Conservation (phyloP, 2,888 invertebrate species). For the Yponomeuta malinellus region DNA sequence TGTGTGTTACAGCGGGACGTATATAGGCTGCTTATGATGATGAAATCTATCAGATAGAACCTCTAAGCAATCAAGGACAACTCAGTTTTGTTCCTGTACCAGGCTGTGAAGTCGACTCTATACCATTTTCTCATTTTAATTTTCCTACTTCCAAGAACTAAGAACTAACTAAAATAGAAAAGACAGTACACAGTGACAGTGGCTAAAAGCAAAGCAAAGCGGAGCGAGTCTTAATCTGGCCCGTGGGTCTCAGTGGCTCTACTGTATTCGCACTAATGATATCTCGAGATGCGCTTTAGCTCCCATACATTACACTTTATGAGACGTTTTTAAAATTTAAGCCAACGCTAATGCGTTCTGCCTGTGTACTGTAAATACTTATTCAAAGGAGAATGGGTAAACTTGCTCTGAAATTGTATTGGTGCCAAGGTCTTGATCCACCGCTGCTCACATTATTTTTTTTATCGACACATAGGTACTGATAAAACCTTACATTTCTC, state of each 20-base stretch:
- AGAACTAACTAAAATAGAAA: slow-evolving; percentile 36
- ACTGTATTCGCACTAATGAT: slow-evolving; percentile 64
- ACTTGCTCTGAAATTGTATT: background rate
- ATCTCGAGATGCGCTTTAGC: slow-evolving; percentile 70
- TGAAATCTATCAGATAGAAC: no score
- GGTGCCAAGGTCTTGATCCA: no score
- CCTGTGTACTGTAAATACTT: slow-evolving; percentile 70
- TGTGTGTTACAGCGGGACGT: no score
- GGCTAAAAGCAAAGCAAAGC: slow-evolving; percentile 41
- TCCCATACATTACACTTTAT: slow-evolving; percentile 71
- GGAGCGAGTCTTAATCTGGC: slow-evolving; percentile 62
- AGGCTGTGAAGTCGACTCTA: no score
- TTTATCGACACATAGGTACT: no score
- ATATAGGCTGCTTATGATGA: no score
- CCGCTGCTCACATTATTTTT: no score
- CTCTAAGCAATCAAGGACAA: no score
- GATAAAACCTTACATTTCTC: no score
- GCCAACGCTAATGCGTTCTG: slow-evolving; percentile 67
- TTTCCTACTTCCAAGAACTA: slow-evolving; percentile 24
- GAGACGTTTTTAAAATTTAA: slow-evolving; percentile 75
- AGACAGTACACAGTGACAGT: slow-evolving; percentile 33
- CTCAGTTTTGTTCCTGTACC: no score
- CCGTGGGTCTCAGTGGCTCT: slow-evolving; percentile 35
- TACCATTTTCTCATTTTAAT: slow-evolving; percentile 33
- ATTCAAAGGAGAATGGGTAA: slow-evolving; percentile 44